Evolutionary conservation across 2,888 invertebrate species (phyloP).

Genomic region (Agrotis segetum): DNA sequence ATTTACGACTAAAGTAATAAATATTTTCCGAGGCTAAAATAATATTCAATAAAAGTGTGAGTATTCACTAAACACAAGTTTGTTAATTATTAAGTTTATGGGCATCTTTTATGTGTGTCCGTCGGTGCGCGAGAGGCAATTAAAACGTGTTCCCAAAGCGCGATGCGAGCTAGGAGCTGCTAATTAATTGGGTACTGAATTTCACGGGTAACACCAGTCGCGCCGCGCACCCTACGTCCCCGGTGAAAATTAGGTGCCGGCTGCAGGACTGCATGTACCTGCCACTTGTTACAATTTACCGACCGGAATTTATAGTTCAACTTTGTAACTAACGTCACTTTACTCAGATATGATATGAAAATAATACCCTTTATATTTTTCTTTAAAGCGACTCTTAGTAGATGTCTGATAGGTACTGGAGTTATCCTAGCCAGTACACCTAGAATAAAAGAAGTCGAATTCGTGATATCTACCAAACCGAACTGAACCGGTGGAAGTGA

Average conservation of each 20-base stretch:
- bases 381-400: too few species aligned
- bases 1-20: slow-evolving; percentile 69
- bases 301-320: slow-evolving; percentile 40
- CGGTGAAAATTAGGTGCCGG: slow-evolving; percentile 53
- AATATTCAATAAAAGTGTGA: slow-evolving; percentile 28
- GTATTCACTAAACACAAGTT: slow-evolving; percentile 60
- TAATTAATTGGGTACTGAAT: slow-evolving; percentile 71
- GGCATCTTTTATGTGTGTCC: slow-evolving; percentile 62
- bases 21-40: slow-evolving; percentile 54
- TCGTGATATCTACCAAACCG: too few species aligned
- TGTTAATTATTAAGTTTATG: slow-evolving; percentile 67
- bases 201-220: slow-evolving; percentile 60
- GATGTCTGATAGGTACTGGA: too few species aligned
- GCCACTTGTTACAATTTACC: slow-evolving; percentile 38
- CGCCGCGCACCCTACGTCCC: background rate
- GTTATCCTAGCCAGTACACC: too few species aligned
- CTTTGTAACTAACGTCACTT: slow-evolving; percentile 24
- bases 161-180: slow-evolving; percentile 60
- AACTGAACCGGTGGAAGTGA: too few species aligned
- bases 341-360: too few species aligned
- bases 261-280: slow-evolving; percentile 36
- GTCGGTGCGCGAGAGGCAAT: slow-evolving; percentile 70
- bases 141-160: slow-evolving; percentile 66
- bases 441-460: too few species aligned
- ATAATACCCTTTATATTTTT: too few species aligned